Evolutionary conservation across 2,797 vertebrate species (phyloP).

Genomic region (Myioborus miniatus): DNA sequence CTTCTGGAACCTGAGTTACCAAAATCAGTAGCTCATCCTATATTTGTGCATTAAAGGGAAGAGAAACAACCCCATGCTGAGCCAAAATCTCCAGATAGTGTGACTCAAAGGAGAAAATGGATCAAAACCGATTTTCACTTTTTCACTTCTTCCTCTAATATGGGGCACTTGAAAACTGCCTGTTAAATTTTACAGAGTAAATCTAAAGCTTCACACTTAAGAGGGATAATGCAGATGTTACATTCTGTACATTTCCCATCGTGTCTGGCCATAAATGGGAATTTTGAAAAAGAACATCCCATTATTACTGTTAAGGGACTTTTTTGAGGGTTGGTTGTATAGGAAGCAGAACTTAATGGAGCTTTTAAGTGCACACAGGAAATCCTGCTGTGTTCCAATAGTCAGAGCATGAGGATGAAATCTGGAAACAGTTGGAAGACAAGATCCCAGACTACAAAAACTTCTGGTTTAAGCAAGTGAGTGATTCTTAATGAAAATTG

Average conservation of each 20-base stretch:
- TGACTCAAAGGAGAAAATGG: not conserved
- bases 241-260: not conserved
- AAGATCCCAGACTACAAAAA: not conserved
- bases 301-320: not conserved
- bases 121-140: not conserved
- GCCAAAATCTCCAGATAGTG: not conserved
- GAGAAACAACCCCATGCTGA: not conserved
- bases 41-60: not conserved
- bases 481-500: not conserved
- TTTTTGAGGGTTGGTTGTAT: not conserved
- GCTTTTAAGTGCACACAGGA: not conserved
- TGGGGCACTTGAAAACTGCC: not conserved
- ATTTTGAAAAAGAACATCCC: not conserved
- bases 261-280: not conserved
- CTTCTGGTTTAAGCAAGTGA: not conserved
- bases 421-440: not conserved
- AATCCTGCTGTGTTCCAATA: not conserved
- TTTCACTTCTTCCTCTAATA: not conserved
- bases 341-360: not conserved
- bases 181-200: not conserved
- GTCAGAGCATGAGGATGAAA: not conserved
- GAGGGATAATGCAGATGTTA: not conserved
- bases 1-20: not conserved
- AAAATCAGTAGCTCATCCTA: not conserved
- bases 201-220: not conserved